Evolutionary conservation across 1,140 invertebrate genomes (phyloP), one percentile per base, ranked within the genome.

Genomic region (Medauroidea extradentata): DNA sequence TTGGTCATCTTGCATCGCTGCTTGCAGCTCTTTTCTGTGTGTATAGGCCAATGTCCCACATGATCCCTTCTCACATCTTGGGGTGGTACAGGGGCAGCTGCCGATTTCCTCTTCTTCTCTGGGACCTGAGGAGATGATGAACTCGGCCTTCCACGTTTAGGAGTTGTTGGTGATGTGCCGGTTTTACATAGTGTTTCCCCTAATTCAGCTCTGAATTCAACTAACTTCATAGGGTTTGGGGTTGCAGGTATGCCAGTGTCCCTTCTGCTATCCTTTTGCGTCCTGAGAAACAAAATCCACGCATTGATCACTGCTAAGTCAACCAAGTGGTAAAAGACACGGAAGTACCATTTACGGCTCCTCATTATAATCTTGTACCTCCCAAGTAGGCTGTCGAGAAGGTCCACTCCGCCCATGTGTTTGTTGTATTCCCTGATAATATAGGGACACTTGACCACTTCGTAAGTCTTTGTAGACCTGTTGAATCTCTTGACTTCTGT

Each of bases 371-470:
- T 73, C 63, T 69, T 64, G 66, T 79, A 76, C 46, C 71, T 66
- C 18, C 70, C 71, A 59, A 78, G 71, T 34, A 76, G 64, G 43
- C 63, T 71, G 62, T 78, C 73, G 59, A 71, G 68, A 52, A 75
- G 61, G 61, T 78, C 72, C 16, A 78, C 76, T 41, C 74, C 74
- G 49, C 75, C 77, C 77, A 79, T 80, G 65, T 77, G 71, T 54
- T 58, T 65, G 67, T 80, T 79, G 64, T 79, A 80, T 53, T 71
- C 70, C 44, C 64, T 63, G 16, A 79, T 69, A 50, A 77, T 70
- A 63, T 75, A 65, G 52, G 77, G 74, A 63, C 73, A 74, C 51
- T 70, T 46, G 44, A 46, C 44, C 5, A 25, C 44, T 46, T 46
- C 44, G 24, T 25, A 25, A 46, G 44, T n/a, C 13, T 46, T 46